Base-by-base conservation (phyloP, 2,113 vertebrate genomes). In the Gavialis gangeticus region DNA sequence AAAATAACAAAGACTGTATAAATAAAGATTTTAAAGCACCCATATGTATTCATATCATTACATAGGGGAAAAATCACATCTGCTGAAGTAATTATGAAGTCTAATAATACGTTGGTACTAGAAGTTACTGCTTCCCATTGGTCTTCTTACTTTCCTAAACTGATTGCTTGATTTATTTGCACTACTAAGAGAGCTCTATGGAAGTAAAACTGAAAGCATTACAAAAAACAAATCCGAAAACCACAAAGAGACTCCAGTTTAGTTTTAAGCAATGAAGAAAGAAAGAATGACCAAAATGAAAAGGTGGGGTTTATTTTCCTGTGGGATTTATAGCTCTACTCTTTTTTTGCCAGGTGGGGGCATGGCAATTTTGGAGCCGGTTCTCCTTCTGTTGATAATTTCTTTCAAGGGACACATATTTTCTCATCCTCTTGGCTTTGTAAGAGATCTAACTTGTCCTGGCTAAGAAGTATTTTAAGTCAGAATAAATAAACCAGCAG, bases 381-480 rank as follows among this genome's bases (percentile, higher is more conserved):
- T 67, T 30, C 8, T 67, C 28, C 18, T 30, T 30, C 28, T 67
- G 64, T 14, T 30, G n/a, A 66, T 15, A 94, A 85, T 86, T 94
- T 91, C 79, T 88, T 78, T 79, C 58, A 58, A 78, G 87, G 73
- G 83, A 97, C 94, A 88, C 34, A 30, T 80, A 92, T 92, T 92
- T 91, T 93, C 89, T 93, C 78, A 21, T 37, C 58, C 91, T 62
- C 17, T n/a, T 64, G 75, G 62, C 58, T 92, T 92, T 93, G 5
- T 58, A 85, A 83, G 73, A 90, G 46, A 75, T 80, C 76, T 91
- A 90, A 58, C 88, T 88, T 63, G 83, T 86, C 79, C 18, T 82
- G 66, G 34, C 46, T 93, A 94, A 94, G 80, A 88, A 92, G 90
- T 14, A n/a, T 67, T 56, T 62, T 71, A 1, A 13, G 63, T 90